Evolutionary conservation across 30 jellyfish, hydroid and myxozoan genomes (phyloP).

Genomic region (Pseudorhiza aurosa): DNA sequence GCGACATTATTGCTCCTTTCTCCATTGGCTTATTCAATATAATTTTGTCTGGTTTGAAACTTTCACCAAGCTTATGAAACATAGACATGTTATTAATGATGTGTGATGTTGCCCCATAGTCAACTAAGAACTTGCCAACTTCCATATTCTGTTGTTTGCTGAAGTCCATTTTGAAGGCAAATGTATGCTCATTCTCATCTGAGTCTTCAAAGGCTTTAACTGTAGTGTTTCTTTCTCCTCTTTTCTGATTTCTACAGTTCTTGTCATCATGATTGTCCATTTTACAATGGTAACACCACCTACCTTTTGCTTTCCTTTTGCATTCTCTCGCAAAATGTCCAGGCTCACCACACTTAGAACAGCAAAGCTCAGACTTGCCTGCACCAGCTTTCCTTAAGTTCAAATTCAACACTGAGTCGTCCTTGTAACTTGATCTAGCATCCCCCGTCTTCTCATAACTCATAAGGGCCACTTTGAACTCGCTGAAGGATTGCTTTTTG

Average conservation of each 20-base stretch:
- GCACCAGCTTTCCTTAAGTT: slow-evolving; percentile 4
- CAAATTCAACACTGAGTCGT: slow-evolving; percentile 46
- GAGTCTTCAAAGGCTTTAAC: neutral
- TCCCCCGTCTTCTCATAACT: slow-evolving; percentile 70
- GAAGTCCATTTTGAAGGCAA: slow-evolving; percentile 3
- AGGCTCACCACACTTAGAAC: neutral
- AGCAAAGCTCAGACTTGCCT: neutral
- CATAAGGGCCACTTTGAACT: slow-evolving; percentile 71
- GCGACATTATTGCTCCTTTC: slow-evolving; percentile 54
- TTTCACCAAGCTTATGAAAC: slow-evolving; percentile 18
- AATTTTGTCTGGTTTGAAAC: slow-evolving; percentile 46
- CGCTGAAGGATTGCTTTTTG: slow-evolving; percentile 48
- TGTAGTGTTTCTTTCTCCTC: neutral
- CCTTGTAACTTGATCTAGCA: slow-evolving; percentile 11
- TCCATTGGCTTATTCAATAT: slow-evolving; percentile 73
- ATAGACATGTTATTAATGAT: slow-evolving; percentile 17
- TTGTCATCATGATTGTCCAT: neutral
- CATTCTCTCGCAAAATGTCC: neutral
- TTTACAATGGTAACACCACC: slow-evolving; percentile 29
- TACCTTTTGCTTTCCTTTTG: slow-evolving; percentile 1
- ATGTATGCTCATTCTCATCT: slow-evolving; percentile 3
- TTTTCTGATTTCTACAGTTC: neutral
- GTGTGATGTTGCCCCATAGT: slow-evolving; percentile 70
- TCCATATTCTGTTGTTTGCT: neutral
- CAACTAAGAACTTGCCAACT: slow-evolving; percentile 28